These are phyloP conservation scores for Scartelaos histophorus DNA, from an alignment of 2,113 vertebrate genomes.

Conservation along the genomic window DNA sequence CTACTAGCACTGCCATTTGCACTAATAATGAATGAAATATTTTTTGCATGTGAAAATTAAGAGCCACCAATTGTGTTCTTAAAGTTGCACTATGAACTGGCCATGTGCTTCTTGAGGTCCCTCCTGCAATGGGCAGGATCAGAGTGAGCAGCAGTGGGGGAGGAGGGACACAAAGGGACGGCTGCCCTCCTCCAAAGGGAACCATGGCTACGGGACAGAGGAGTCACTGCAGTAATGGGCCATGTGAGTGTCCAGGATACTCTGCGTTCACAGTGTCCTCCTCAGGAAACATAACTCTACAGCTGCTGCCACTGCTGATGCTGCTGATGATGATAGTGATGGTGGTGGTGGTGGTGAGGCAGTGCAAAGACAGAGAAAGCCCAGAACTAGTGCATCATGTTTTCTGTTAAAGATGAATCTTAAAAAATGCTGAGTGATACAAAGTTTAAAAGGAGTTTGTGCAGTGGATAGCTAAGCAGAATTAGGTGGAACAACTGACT, in stretches of 20 bases:
- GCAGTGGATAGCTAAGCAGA: neutral
- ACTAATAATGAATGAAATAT: too few species aligned
- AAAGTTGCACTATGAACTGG: too few species aligned
- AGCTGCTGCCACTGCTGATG: constrained; percentile 1
- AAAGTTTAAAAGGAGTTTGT: neutral
- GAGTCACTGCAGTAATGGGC: constrained; percentile 48
- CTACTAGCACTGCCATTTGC: neutral
- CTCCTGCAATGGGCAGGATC: constrained; percentile 16
- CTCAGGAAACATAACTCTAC: constrained; percentile 42
- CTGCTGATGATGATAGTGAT: too few species aligned
- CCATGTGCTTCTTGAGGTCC: constrained; percentile 33
- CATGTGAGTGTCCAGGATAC: constrained; percentile 35
- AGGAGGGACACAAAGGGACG: constrained; percentile 50
- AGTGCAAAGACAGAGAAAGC: neutral
- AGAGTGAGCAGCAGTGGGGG: too few species aligned
- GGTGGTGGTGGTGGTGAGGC: constrained; percentile 7
- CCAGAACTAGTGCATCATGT: neutral
- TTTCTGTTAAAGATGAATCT: neutral
- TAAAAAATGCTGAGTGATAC: neutral
- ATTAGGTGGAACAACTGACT: neutral
- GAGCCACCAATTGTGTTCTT: too few species aligned
- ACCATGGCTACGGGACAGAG: constrained; percentile 60
- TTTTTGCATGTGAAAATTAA: too few species aligned
- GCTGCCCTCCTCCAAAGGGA: constrained; percentile 54
- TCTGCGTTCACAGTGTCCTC: constrained; percentile 29